phyloP scores from a whole-genome alignment of 2,888 invertebrate genomes.

The Lasioglossum vierecki region DNA sequence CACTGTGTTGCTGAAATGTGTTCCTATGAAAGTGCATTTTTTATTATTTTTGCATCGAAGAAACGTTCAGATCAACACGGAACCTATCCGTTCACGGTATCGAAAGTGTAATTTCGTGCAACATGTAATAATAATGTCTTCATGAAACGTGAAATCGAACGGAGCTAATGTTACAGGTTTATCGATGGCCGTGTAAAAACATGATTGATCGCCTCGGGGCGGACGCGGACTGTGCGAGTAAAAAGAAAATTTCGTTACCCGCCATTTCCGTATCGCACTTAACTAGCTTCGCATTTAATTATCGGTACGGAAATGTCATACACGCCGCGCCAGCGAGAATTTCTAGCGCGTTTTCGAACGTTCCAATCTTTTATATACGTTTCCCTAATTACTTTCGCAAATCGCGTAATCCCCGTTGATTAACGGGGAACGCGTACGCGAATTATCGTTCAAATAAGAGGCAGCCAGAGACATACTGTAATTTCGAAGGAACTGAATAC shows the following conservation, averaged over 20 bases:
- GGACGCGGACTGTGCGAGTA: not conserved
- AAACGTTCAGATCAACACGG: not conserved
- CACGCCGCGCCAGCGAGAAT: slow-evolving; percentile 5
- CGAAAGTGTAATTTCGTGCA: not conserved
- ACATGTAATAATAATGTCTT: not conserved
- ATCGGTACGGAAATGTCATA: slow-evolving; percentile 5
- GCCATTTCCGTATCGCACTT: slow-evolving; percentile 9
- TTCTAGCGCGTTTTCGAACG: slow-evolving; percentile 30
- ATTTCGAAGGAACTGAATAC: slow-evolving; percentile 33
- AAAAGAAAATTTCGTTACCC: slow-evolving; percentile 5
- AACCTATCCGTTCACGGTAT: not conserved
- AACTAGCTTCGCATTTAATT: slow-evolving; percentile 15
- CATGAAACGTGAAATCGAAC: slow-evolving; percentile 7
- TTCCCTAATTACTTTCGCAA: slow-evolving; percentile 43
- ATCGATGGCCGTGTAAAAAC: not conserved
- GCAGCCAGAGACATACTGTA: slow-evolving; percentile 2
- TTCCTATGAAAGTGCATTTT: not conserved
- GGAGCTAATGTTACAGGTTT: not conserved
- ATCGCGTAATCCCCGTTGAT: slow-evolving; percentile 42
- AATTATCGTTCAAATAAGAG: slow-evolving; percentile 34
- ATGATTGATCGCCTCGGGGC: not conserved
- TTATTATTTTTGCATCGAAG: too few relatives aligned
- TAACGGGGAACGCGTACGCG: slow-evolving; percentile 36
- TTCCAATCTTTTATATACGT: slow-evolving; percentile 29
- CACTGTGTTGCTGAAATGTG: not conserved